Evolutionary conservation across 2,797 vertebrate genomes (phyloP), one percentile per base, ranked within the genome.

Genomic region (Halcyon chelicuti): DNA sequence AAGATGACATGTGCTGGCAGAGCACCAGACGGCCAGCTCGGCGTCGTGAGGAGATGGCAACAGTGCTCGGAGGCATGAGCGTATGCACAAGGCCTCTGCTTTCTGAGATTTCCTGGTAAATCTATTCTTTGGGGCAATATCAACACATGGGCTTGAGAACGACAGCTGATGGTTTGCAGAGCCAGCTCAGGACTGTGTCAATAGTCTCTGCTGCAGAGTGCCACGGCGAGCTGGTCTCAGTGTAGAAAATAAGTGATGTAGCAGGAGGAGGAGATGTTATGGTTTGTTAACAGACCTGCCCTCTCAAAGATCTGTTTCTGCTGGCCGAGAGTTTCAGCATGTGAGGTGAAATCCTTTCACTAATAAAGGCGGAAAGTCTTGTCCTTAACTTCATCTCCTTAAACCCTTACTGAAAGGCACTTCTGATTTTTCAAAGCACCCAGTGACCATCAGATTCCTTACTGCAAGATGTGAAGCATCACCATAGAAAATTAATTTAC

Each of bases 51-150:
- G 61, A 35, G 39, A 12, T 7, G 44, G 71, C 39, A 54, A 10
- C 1, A 1, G 37, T 14, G 40, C 61, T 67, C 2, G 0, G 66
- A 71, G 49, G 42, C 35, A 39, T 1, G 0, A 52, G 19, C 0
- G 2, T n/a, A 37, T 12, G 5, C 2, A 0, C 0, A 1, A 37
- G 60, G 22, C 29, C 39, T 25, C 23, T 28, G 37, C 29, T 57
- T 61, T 23, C 46, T 12, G 19, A 29, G 47, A 12, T 58, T 58
- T 37, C 73, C 17, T 1, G 0, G 33, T 68, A 63, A 58, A 60
- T 10, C 70, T 75, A 19, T 46, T 65, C 46, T 60, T 49, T 16
- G 35, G 52, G 62, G 79, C 35, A 74, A 63, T 21, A 13, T 19
- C 35, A 68, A 23, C 44, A 63, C 33, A 14, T 1, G 20, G 73